These are phyloP conservation scores for Machaerirhynchus nigripectus DNA, from an alignment of 2,113 vertebrate genomes.

Conservation along the genomic window DNA sequence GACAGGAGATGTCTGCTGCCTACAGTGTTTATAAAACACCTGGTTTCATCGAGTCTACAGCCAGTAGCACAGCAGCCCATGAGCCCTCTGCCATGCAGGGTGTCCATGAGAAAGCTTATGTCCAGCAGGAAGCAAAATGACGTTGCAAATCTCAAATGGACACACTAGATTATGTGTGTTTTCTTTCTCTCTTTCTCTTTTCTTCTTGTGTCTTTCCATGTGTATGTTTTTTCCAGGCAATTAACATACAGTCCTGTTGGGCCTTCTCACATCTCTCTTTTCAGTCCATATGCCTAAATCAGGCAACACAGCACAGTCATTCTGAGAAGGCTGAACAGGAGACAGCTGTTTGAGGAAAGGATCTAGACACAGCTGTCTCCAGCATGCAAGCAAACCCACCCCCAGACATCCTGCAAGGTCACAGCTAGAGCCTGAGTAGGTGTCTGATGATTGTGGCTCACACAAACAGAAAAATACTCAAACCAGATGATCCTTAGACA, in stretches of 20 bases:
- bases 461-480: background rate
- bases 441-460: background rate
- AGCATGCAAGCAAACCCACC: background rate
- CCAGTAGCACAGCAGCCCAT: background rate
- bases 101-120: background rate
- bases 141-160: background rate
- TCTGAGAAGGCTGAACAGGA: background rate
- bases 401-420: background rate
- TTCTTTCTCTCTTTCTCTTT: background rate
- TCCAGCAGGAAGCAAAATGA: background rate
- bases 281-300: background rate
- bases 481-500: background rate
- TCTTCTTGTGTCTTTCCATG: no score
- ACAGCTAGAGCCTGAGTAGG: background rate
- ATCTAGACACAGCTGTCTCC: background rate
- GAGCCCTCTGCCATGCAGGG: background rate
- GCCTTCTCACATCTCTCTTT: background rate
- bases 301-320: background rate
- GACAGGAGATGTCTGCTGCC: background rate
- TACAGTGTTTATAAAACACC: background rate
- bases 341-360: background rate
- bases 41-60: background rate
- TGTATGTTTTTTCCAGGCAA: background rate
- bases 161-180: no score
- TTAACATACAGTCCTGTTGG: background rate